phyloP scores from a whole-genome alignment of 1,140 invertebrate species.

The Aphelenchoides besseyi region DNA sequence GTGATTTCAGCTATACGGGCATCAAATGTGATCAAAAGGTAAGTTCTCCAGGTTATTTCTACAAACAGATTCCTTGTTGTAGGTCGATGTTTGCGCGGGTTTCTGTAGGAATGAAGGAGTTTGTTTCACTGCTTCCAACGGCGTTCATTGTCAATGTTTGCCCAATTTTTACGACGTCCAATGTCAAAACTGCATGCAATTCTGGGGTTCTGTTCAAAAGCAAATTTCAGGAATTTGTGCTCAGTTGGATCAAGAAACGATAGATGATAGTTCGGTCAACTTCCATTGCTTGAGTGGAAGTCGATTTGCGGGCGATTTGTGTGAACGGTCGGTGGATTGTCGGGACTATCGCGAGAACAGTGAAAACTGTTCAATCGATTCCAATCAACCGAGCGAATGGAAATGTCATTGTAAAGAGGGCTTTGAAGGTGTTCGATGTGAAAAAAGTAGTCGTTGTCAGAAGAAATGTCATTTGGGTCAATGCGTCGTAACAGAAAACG shows the following conservation, averaged over 20 bases:
- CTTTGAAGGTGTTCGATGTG: neutral
- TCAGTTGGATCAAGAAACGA: neutral
- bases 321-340: neutral
- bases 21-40: neutral
- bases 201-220: neutral
- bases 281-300: neutral
- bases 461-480: neutral
- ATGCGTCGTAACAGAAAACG: neutral
- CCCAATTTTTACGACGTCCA: neutral
- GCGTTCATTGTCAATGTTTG: neutral
- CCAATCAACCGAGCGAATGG: neutral
- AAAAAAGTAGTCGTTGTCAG: neutral
- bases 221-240: constrained; percentile 9
- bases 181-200: constrained; percentile 4
- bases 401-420: neutral
- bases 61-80: neutral
- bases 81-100: neutral
- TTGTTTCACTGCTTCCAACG: neutral
- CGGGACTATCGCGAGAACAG: neutral
- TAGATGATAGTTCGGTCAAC: neutral
- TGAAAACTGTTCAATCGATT: neutral
- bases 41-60: neutral
- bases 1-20: neutral
- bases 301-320: neutral
- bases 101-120: neutral